These are phyloP conservation scores for Apamea crenata DNA, from an alignment of 2,888 invertebrate species.

Conservation along the genomic window DNA sequence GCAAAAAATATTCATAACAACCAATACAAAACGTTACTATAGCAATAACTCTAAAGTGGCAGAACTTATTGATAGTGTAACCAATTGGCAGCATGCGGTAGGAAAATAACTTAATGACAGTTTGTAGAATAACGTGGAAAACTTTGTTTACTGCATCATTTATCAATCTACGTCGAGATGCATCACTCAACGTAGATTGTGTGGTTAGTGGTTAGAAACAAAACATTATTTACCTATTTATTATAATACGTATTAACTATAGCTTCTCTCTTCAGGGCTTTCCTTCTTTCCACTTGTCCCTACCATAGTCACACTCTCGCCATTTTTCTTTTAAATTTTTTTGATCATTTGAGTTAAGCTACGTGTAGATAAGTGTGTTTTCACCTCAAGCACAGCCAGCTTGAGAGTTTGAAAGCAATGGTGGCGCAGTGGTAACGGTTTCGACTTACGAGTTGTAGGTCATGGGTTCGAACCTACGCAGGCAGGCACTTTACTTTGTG, in stretches of 20 bases:
- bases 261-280: not conserved
- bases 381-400: not conserved
- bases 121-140: conserved; percentile 18
- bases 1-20: conserved; percentile 39
- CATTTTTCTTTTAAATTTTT: not conserved
- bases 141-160: conserved; percentile 1
- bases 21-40: conserved; percentile 2
- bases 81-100: conserved; percentile 28
- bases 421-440: too few species aligned
- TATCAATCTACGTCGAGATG: not conserved
- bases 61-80: conserved; percentile 27
- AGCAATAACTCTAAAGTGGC: conserved; percentile 24
- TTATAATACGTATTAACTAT: not conserved
- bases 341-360: not conserved
- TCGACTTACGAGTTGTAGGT: too few species aligned
- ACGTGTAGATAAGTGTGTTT: not conserved
- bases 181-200: not conserved
- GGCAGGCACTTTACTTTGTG: too few species aligned
- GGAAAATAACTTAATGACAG: conserved; percentile 22
- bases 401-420: too few species aligned
- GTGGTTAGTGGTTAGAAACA: not conserved
- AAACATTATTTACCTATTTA: not conserved
- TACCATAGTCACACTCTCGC: not conserved
- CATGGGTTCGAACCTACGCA: too few species aligned
- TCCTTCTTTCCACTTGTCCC: not conserved